A percentile compares a stretch with the other conserved stretches of the same genome.
These are phyloP conservation scores for Toxotes chatareus DNA, from an alignment of 2,113 vertebrate species.

Conservation along the genomic window DNA sequence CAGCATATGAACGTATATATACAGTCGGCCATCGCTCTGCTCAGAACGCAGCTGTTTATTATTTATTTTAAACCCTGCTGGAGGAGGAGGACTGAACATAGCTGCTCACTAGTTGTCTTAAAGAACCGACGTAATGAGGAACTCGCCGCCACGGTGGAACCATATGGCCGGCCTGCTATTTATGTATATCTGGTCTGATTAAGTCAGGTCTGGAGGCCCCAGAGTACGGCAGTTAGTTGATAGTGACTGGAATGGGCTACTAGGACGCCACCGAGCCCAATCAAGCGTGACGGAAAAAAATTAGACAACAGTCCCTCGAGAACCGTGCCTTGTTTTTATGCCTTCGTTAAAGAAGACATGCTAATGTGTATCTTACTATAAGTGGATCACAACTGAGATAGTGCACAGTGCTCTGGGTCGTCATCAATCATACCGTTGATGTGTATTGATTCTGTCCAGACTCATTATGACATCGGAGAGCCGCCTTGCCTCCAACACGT, in stretches of 20 bases:
- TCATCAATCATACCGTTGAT: conserved; percentile 72
- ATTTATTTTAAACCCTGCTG: conserved; percentile 23
- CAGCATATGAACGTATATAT: neutral
- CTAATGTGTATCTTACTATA: conserved; percentile 62
- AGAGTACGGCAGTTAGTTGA: conserved; percentile 69
- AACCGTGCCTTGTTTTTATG: conserved; percentile 48
- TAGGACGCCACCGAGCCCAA: conserved; percentile 68
- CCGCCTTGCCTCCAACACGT: neutral
- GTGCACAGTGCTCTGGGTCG: conserved; percentile 36
- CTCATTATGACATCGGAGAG: conserved; percentile 51
- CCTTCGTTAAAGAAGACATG: conserved; percentile 63
- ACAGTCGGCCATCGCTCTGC: neutral
- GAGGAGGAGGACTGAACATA: neutral
- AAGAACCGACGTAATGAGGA: conserved; percentile 54
- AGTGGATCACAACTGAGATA: conserved; percentile 54
- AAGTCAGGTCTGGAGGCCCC: conserved; percentile 73
- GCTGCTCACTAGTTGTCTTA: conserved; percentile 17
- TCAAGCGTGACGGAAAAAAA: conserved; percentile 43
- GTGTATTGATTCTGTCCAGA: conserved; percentile 68
- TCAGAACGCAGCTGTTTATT: conserved; percentile 26
- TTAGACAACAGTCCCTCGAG: conserved; percentile 64
- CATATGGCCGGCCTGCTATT: conserved; percentile 76
- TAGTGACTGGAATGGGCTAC: conserved; percentile 80
- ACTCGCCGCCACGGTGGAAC: conserved; percentile 38
- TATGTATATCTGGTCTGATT: conserved; percentile 79